Evolutionary conservation across 2,888 invertebrate genomes (phyloP).

Genomic region (Tenthredo notha): DNA sequence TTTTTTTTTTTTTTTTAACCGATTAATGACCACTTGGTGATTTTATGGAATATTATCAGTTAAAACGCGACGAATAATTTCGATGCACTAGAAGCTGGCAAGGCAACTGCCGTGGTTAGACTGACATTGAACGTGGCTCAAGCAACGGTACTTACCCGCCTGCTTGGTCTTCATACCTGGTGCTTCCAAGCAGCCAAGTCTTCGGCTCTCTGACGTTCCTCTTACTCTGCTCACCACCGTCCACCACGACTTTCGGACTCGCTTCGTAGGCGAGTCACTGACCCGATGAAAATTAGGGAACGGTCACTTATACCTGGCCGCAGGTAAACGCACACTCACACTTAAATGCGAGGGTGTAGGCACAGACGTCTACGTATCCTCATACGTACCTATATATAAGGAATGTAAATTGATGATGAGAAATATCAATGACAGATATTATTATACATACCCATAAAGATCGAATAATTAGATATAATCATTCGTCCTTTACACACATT

Average conservation of each 20-base stretch:
- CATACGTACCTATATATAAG: not conserved
- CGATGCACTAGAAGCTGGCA: slow-evolving; percentile 63
- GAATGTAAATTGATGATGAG: not conserved
- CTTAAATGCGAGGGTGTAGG: not conserved
- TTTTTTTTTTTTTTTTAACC: not conserved
- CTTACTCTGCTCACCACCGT: slow-evolving; percentile 32
- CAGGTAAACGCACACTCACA: not conserved
- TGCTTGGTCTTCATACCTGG: slow-evolving; percentile 53
- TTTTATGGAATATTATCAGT: not conserved
- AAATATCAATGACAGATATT: not conserved
- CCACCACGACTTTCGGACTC: slow-evolving; percentile 61
- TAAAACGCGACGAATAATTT: not conserved
- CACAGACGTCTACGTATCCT: not conserved
- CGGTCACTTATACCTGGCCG: slow-evolving; percentile 48
- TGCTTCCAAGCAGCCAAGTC: slow-evolving; percentile 30
- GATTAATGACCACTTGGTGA: not conserved
- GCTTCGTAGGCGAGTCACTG: slow-evolving; percentile 64
- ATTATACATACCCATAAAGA: not conserved
- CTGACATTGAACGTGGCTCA: slow-evolving; percentile 70
- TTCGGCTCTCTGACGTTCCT: slow-evolving; percentile 24
- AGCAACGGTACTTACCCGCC: slow-evolving; percentile 76
- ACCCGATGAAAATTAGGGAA: slow-evolving; percentile 67
- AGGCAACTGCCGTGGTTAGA: slow-evolving; percentile 70
- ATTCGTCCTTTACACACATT: not conserved
- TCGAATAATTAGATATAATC: not conserved